Evolutionary conservation across 2,113 vertebrate species (phyloP).

Genomic region (Cyanistes caeruleus): DNA sequence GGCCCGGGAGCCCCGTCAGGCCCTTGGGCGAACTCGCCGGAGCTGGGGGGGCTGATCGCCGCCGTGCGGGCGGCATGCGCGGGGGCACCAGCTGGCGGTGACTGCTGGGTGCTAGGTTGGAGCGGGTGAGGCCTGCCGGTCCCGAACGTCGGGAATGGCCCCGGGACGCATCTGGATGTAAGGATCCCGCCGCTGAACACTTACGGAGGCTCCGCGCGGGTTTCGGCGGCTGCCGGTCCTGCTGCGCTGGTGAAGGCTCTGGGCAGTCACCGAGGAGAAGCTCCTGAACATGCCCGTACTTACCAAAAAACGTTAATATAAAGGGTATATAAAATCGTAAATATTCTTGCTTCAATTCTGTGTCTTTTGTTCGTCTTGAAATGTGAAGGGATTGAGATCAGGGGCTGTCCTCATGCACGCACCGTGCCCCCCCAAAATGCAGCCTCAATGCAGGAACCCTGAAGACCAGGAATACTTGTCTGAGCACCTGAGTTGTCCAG

Average conservation of each 20-base stretch:
- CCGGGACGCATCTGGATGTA: not conserved
- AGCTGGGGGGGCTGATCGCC: not conserved
- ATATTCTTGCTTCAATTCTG: not conserved
- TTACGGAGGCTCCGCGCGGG: not conserved
- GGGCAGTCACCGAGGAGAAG: not conserved
- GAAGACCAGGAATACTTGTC: not conserved
- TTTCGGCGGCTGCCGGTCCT: not conserved
- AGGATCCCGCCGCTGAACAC: not conserved
- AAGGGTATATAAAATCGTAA: not conserved
- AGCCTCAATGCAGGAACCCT: fast-evolving
- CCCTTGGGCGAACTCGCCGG: not conserved
- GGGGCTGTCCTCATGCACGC: not conserved
- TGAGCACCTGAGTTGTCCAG: not conserved
- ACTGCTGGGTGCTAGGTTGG: not conserved
- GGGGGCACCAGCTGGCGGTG: not conserved
- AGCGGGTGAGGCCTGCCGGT: fast-evolving
- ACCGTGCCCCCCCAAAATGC: fast-evolving
- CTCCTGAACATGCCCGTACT: fast-evolving
- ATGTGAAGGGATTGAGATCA: not conserved
- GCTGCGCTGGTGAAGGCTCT: not conserved
- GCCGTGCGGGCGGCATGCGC: no score
- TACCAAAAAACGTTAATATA: fast-evolving
- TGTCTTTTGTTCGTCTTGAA: not conserved
- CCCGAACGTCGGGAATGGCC: not conserved
- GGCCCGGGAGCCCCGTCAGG: not conserved